Base-by-base conservation (phyloP, 2,888 invertebrate genomes). In the Drosophila borealis region DNA sequence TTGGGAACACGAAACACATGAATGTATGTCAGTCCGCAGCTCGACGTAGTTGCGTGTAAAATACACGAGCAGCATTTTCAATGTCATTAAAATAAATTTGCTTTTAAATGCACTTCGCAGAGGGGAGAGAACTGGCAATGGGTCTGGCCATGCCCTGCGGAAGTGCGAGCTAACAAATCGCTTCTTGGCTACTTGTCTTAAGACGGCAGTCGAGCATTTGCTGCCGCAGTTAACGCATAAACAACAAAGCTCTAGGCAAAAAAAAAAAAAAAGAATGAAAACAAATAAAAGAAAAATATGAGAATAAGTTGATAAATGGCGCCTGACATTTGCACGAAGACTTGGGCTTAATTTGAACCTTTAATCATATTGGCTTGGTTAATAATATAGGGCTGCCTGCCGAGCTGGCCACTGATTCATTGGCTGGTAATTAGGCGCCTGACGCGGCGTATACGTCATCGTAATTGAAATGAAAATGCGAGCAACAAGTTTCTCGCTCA, bases 401-500 rank as follows among this genome's bases (percentile, higher is more conserved):
- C 14, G 39, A 36, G 46, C 34, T 29, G 36, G 33, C 9, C 45
- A 74, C 64, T 79, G 76, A 82, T 81, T 84, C 85, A 82, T 81
- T 73, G 88, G 61, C 55, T 59, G 66, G 50, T 72, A 79, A 83
- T 82, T 82, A 78, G 64, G 39, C 63, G 81, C 50, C 68, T 69
- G 74, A 74, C 68, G 61, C 64, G 56, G 74, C 77, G 77, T 67
- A 82, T 82, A 82, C 88, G 88, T 83, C 83, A 88, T 83, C 77
- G 70, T 82, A 88, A 82, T 88, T 85, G 80, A 83, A 88, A 82
- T 82, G 70, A 75, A 84, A 79, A 79, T 80, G 86, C 74, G 86
- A 74, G 83, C 83, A 83, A 83, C 83, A 83, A 88, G 83, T 83
- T 80, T 77, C 80, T 80, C 67, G 74, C 55, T 73, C 67, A 68